These are phyloP conservation scores for Macrobrachium nipponense DNA, from an alignment of 1,140 invertebrate species.

Conservation along the genomic window DNA sequence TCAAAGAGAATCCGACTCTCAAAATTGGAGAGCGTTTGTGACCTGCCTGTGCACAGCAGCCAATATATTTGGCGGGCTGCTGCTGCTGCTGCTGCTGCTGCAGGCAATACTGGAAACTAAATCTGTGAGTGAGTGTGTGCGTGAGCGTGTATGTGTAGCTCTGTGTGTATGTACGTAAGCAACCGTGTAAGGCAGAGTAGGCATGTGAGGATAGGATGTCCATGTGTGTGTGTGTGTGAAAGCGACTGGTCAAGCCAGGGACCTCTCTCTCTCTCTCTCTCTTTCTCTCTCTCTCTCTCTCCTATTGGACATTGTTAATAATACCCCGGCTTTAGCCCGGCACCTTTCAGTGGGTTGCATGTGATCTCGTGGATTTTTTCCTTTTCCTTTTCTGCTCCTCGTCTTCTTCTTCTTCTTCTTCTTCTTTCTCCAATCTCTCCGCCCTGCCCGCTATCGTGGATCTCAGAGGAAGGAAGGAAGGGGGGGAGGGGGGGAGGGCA, in stretches of 20 bases:
- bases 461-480: no score
- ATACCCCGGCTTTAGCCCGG: no score
- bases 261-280: no score
- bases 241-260: not conserved
- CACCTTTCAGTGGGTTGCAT: no score
- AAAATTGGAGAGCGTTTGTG: constrained; percentile 60
- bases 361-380: no score
- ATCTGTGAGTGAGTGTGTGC: constrained; percentile 25
- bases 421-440: no score
- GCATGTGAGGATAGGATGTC: not conserved
- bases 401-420: no score
- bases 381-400: no score
- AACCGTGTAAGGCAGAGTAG: not conserved
- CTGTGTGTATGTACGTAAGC: constrained; percentile 1
- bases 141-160: not conserved
- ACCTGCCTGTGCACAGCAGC: constrained; percentile 59
- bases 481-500: no score
- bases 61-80: constrained; percentile 59
- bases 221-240: not conserved
- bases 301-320: no score
- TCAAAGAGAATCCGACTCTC: constrained; percentile 60
- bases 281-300: no score
- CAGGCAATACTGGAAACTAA: constrained; percentile 50
- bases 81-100: constrained; percentile 49
- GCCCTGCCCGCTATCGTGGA: no score